Evolutionary conservation across 2,888 invertebrate species (phyloP), one percentile per base, ranked within the genome.

Genomic region (Ochropleura leucogaster): DNA sequence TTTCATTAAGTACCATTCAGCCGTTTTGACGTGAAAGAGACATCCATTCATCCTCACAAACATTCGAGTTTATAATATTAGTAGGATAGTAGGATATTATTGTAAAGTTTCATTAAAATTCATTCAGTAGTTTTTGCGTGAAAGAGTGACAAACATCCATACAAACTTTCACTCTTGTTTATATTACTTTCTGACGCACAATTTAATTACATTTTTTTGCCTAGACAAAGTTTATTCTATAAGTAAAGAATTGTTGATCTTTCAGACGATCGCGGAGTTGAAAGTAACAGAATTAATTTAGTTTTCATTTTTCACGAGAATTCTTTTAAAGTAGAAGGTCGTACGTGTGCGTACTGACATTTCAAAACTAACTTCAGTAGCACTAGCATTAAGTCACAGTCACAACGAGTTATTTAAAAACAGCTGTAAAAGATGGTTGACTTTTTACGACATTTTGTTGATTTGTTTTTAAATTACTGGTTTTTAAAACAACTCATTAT

Each of bases 281-380:
- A 55, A n/a, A 53, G 16, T 62, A 76, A 66, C 18, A 16, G 49
- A 67, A 76, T 30, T 55, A 67, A 75, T 47, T 60, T 44, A 47
- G 7, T 49, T 67, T 77, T 44, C 8, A 77, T 40, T 77, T 55
- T 55, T n/a, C 55, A 44, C n/a, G 44, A 68, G 62, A 44, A 55
- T 42, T 68, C 49, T 76, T 30, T n/a, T 4, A 42, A 30, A 46
- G 53, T 67, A 7, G 18, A 60, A 74, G 40, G 46, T 20, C 53
- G 18, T 10, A 51, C 40, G 14, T 49, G 18, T 71, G 16, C 5
- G 42, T 12, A 49, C 30, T n/a, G 10, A n/a, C 20, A 59, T 30
- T 20, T 20, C 20, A 30, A 47, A 59, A 55, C 5, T 47, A 42
- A 42, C 20, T 71, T 47, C 30, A n/a, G 14, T n/a, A 53, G 20